Conservation (phyloP, 2,797 vertebrate species). For the Hylomyscus alleni region DNA sequence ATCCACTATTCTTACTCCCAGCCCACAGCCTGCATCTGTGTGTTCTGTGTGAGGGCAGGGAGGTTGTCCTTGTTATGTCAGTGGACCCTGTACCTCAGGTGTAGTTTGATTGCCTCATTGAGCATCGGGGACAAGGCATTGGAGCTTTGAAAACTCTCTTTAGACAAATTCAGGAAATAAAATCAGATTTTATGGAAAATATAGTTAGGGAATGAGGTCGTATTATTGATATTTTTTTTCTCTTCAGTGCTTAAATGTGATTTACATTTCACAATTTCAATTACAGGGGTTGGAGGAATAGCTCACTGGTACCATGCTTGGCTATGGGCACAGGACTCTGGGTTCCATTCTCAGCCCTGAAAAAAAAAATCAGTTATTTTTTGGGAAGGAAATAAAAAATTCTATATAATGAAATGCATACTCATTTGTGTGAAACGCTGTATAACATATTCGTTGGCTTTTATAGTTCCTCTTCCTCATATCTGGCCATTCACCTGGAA, state of each 20-base stretch:
- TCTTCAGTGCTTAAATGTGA: background rate
- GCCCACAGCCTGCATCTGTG: background rate
- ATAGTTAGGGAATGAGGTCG: slow-evolving; percentile 20
- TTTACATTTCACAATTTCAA: slow-evolving; percentile 16
- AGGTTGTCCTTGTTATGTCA: background rate
- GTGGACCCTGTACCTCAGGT: background rate
- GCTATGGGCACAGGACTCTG: background rate
- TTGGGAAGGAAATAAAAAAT: background rate
- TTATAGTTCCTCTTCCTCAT: background rate
- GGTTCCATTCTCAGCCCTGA: background rate
- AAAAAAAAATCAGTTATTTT: background rate
- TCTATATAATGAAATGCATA: background rate
- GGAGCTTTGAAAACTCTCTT: background rate
- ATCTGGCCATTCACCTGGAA: slow-evolving; percentile 18
- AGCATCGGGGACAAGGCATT: background rate
- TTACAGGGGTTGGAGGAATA: background rate
- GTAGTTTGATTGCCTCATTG: background rate
- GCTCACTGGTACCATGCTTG: background rate
- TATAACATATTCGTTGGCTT: background rate
- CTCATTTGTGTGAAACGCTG: background rate
- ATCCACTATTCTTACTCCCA: background rate
- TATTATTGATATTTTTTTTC: background rate
- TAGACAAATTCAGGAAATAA: slow-evolving; percentile 54
- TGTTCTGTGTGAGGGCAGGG: background rate
- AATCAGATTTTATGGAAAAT: slow-evolving; percentile 53